Evolutionary conservation across 2,797 vertebrate species (phyloP).

Genomic region (Hirundo rustica): DNA sequence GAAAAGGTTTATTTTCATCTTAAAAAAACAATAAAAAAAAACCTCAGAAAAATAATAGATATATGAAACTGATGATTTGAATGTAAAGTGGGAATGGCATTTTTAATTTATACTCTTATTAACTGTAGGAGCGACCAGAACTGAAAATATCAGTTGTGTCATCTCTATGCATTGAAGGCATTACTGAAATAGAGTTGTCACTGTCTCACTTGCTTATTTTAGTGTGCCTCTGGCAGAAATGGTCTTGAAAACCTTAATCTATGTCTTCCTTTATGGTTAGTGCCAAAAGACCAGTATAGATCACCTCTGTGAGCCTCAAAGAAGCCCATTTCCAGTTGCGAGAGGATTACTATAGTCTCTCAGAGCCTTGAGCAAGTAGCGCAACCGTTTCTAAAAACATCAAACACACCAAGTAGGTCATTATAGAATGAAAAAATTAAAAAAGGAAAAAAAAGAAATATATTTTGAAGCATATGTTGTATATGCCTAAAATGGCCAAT

Average conservation of each 20-base stretch:
- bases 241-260: neutral
- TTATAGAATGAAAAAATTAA: neutral
- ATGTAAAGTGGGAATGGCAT: neutral
- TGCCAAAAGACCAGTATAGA: slow-evolving; percentile 10
- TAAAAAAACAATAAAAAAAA: neutral
- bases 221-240: neutral
- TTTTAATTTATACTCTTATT: slow-evolving; percentile 1
- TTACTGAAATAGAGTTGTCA: slow-evolving; percentile 6
- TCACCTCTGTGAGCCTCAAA: neutral
- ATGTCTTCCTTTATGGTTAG: neutral
- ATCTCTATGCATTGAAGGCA: neutral
- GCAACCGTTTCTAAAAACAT: neutral
- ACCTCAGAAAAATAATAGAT: neutral
- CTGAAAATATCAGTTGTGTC: slow-evolving; percentile 5
- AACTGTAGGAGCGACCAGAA: neutral
- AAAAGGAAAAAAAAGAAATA: neutral
- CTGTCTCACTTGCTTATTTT: neutral
- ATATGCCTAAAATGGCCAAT: neutral
- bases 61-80: neutral
- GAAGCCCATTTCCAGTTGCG: neutral
- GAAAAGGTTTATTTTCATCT: neutral
- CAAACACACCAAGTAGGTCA: neutral
- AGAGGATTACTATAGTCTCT: neutral
- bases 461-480: neutral
- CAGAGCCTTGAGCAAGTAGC: neutral